Base-by-base conservation (phyloP, 35 echinoderm and acorn worm species). In the Apostichopus parvimensis region DNA sequence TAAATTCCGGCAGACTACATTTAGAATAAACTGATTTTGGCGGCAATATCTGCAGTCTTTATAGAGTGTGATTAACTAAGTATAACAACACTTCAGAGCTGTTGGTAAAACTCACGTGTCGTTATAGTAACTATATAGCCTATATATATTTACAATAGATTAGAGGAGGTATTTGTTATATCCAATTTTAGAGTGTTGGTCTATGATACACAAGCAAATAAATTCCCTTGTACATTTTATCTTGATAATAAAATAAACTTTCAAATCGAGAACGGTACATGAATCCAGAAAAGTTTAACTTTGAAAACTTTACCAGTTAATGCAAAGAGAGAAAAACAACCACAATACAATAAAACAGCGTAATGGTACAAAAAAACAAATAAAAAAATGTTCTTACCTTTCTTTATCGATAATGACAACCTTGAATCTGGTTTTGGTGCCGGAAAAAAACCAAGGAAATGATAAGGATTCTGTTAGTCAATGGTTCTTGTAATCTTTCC, bases 1-100 rank as follows among this genome's bases (percentile, higher is more conserved):
- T 82, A 82, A 82, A 82, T 82, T 82, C 79, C 79, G 54, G 15
- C 79, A 56, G 79, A 55, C 52, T 68, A 18, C 11, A 68, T 0
- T 45, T 45, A 45, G 34, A 45, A 45, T 45, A 45, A 68, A 68
- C 64, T 18, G 64, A 18, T 68, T 68, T 68, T 68, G 18, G 18
- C 18, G 64, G 13, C 11, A 68, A 0, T 68, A 68, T 68, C 64
- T 14, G 4, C 34, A 68, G 64, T 68, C 17, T 18, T 17, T 18
- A 68, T 8, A 45, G 18, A 68, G 64, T 68, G 64, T 68, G 18
- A 68, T 68, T 68, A 68, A 68, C 9, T 18, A 14, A 14, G 18
- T 14, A 68, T 68, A 18, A 45, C 34, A 45, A 68, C 18, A 68
- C 64, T 68, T 68, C 64, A 68, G 18, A 68, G 17, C 18, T 68